phyloP scores from a whole-genome alignment of 2,797 vertebrate species.

The Myotis vivesi region DNA sequence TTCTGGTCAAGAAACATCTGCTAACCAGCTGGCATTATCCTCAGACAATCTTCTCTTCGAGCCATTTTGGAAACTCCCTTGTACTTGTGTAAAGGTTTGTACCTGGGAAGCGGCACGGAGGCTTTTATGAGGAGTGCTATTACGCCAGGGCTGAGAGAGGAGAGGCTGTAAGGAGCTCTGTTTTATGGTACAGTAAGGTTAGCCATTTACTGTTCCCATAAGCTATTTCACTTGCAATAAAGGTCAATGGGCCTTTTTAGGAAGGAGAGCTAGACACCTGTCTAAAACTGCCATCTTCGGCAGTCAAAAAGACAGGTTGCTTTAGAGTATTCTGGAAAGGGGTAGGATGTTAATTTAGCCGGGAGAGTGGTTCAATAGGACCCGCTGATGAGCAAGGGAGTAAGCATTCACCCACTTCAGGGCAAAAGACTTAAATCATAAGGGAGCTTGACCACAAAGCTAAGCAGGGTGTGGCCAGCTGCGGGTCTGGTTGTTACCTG shows the following conservation, averaged over 20 bases:
- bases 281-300: constrained; percentile 35
- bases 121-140: constrained; percentile 43
- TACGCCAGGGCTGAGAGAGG: background rate
- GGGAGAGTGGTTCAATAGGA: background rate
- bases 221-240: constrained; percentile 68
- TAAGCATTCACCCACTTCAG: background rate
- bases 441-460: background rate
- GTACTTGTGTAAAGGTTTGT: constrained; percentile 14
- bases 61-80: constrained; percentile 8
- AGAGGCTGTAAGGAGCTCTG: constrained; percentile 15
- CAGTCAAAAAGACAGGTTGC: constrained; percentile 42
- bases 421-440: background rate
- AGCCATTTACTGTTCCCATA: constrained; percentile 62
- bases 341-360: constrained; percentile 26
- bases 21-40: background rate
- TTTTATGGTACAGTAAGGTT: constrained; percentile 58
- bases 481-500: background rate
- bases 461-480: background rate
- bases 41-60: background rate
- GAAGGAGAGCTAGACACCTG: constrained; percentile 46
- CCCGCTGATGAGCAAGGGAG: background rate
- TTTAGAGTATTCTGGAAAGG: constrained; percentile 52
- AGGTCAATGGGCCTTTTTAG: constrained; percentile 75
- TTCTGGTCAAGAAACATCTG: constrained; percentile 24
- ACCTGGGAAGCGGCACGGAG: background rate